Evolutionary conservation across 2,113 vertebrate species (phyloP), one percentile per base, ranked within the genome.

Genomic region (Fregetta grallaria): DNA sequence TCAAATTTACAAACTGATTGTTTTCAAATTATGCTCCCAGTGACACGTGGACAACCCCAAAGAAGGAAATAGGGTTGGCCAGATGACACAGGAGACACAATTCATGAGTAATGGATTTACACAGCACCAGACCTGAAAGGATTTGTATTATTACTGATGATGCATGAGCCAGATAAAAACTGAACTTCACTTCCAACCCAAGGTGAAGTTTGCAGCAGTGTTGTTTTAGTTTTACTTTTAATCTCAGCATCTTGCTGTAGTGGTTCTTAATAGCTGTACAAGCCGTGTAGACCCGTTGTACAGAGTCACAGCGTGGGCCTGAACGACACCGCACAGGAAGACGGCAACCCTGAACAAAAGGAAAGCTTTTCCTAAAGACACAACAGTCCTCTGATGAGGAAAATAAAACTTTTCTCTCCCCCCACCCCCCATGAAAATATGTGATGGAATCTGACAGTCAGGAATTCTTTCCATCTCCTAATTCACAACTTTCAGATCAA

Each of bases 401-500:
- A 78, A 92, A 74, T 17, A 82, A 85, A 90, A 52, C 29, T 15
- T 44, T 58, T 14, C 13, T 15, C 13, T 13, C 42, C 42, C 44
- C 15, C 44, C 15, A 38, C 16, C 44, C 44, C 44, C 86, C 17
- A 7, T 76, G 36, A 67, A 95, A 91, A 76, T 78, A 73, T 40
- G 27, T 71, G 83, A 81, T 83, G 70, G 63, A 92, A 90, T 95
- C 61, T 92, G 83, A 96, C 93, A 91, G 77, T 53, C 23, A 25
- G 61, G 53, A 88, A 84, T 95, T 80, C 75, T 97, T 93, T 82
- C 90, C 94, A 61, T 82, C 92, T 96, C 62, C 83, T 88, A 77
- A 91, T 84, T 80, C 80, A 88, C 14, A 76, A 40, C 56, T 90
- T 91, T 77, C 83, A 96, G 94, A 96, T 95, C 86, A 92, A 38